phyloP scores from a whole-genome alignment of 1,140 invertebrate genomes.

The Sminthurinus signatus region DNA sequence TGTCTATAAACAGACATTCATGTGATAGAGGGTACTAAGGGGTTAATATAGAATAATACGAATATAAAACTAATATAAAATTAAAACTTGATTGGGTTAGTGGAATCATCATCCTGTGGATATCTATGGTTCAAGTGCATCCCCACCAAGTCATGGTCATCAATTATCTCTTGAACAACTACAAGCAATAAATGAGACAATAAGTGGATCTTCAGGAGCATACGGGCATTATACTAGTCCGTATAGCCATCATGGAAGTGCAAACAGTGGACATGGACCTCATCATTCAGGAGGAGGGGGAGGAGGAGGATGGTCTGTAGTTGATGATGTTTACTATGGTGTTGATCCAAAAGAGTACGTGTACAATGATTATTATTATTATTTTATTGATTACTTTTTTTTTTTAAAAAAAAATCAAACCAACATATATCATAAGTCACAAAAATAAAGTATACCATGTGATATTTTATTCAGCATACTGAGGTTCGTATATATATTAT shows the following conservation, averaged over 20 bases:
- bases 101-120: conserved; percentile 2
- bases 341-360: conserved; percentile 58
- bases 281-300: background rate
- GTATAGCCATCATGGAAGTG: conserved; percentile 13
- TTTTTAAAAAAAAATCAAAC: too few species aligned
- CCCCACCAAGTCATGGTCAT: background rate
- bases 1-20: too few species aligned
- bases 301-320: conserved; percentile 1
- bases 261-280: background rate
- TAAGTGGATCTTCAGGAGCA: background rate
- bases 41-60: too few species aligned
- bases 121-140: background rate
- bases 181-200: conserved; percentile 3
- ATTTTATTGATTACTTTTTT: too few species aligned
- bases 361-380: too few species aligned
- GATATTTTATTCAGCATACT: too few species aligned
- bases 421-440: too few species aligned
- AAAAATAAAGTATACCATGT: too few species aligned
- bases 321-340: conserved; percentile 22
- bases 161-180: background rate
- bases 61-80: too few species aligned
- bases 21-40: too few species aligned
- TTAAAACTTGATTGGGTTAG: too few species aligned
- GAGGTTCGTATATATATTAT: too few species aligned
- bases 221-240: conserved; percentile 11